Evolutionary conservation across 2,888 invertebrate species (phyloP).

Genomic region (Onthophagus sagittarius): DNA sequence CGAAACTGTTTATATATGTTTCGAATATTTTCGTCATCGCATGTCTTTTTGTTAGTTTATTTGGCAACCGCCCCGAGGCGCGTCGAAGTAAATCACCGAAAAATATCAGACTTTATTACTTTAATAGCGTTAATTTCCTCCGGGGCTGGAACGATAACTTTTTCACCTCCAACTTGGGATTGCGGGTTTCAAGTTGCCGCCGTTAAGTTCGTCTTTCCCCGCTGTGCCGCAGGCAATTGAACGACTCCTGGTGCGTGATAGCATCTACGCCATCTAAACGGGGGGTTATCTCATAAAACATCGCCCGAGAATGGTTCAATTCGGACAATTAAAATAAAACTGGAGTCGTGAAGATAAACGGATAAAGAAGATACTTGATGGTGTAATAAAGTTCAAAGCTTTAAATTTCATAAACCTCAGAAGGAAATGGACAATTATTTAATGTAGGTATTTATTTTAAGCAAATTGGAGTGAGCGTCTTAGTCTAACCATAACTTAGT

Average conservation of each 20-base stretch:
- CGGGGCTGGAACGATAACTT: conserved; percentile 8
- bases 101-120: conserved; percentile 9
- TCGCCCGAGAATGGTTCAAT: conserved; percentile 21
- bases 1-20: not conserved
- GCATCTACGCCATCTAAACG: conserved; percentile 11
- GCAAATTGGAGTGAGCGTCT: no score
- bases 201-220: not conserved
- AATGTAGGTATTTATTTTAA: no score
- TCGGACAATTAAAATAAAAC: conserved; percentile 24
- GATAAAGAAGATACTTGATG: not conserved
- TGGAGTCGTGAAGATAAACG: conserved; percentile 19
- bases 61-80: not conserved
- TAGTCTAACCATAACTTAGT: no score
- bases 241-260: conserved; percentile 10
- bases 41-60: not conserved
- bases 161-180: conserved; percentile 5
- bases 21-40: not conserved
- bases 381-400: no score
- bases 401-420: not conserved
- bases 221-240: not conserved
- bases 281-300: conserved; percentile 21
- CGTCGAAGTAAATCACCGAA: conserved; percentile 6
- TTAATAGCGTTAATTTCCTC: conserved; percentile 13
- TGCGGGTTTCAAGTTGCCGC: conserved; percentile 9
- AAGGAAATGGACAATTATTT: not conserved